Base-by-base conservation (phyloP, 2,797 vertebrate genomes). In the Buceros bicornis region DNA sequence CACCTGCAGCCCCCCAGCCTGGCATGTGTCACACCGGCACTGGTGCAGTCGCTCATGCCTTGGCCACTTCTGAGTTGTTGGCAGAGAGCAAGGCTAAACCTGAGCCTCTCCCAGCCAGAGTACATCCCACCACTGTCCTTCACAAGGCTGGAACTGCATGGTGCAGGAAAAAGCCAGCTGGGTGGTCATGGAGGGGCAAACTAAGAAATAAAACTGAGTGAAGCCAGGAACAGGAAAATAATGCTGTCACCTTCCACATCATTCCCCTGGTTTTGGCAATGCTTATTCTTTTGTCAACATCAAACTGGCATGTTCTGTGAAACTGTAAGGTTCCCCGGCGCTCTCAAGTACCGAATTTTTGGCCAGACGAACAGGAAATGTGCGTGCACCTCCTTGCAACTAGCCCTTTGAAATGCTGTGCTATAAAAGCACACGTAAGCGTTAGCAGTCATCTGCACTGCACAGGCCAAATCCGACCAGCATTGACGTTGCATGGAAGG, bases 361-460 rank as follows among this genome's bases (percentile, higher is more conserved):
- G 95, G 95, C 90, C 88, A 96, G 95, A 95, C 92, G 5, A 90
- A 76, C 86, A 96, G 95, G 89, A 95, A 96, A 87, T 77, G 78
- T 85, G 73, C 47, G 47, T 78, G 89, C 53, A 77, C 67, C 83
- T 96, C 96, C 89, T 89, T 45, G 51, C 90, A 82, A 90, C 48
- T 60, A 90, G 83, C 33, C 58, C 86, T 96, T 94, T 92, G 94
- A 95, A 96, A 95, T 87, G 94, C 90, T 93, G 19, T 33, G 18
- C 88, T 87, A 22, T 51, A 72, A 86, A 89, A 94, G 82, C 58
- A 86, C 76, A 88, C 1, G 5, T 62, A 87, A 87, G 78, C 31
- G 7, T n/a, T 20, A 45, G 42, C 79, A 91, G 69, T 45, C 80
- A 89, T 88, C 64, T 69, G 72, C 85, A 17, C 66, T 13, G 56